A percentile compares a stretch with the other conserved stretches of the same genome.
phyloP scores from a whole-genome alignment of 2,113 vertebrate species.

The Sander vitreus region DNA sequence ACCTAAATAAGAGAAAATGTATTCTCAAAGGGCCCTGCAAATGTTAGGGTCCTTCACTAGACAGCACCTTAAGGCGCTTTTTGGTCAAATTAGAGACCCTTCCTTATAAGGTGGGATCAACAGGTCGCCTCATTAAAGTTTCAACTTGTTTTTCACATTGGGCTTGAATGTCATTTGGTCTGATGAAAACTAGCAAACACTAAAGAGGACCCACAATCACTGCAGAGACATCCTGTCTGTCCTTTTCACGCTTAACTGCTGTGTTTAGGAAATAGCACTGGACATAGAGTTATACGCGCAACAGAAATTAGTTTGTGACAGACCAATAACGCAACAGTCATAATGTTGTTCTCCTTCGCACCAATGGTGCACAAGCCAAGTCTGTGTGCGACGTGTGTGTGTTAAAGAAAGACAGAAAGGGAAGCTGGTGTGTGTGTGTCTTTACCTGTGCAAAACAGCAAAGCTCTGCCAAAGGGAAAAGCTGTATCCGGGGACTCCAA shows the following conservation, averaged over 20 bases:
- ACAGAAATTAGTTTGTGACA: constrained; percentile 44
- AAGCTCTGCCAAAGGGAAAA: constrained; percentile 44
- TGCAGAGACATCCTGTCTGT: background rate
- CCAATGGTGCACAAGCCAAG: constrained; percentile 30
- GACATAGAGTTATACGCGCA: background rate
- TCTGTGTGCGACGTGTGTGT: constrained; percentile 1
- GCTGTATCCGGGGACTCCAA: constrained; percentile 60
- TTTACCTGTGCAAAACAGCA: constrained; percentile 19
- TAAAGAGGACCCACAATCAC: background rate
- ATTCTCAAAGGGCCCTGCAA: background rate
- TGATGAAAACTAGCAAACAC: constrained; percentile 46
- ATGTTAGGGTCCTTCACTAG: too few relatives aligned
- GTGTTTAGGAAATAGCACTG: constrained; percentile 6
- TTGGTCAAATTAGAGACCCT: constrained; percentile 31
- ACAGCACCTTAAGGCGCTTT: background rate
- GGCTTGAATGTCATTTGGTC: constrained; percentile 36
- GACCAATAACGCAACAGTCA: constrained; percentile 23
- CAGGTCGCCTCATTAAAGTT: constrained; percentile 55
- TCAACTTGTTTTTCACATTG: constrained; percentile 2
- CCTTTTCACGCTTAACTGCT: background rate
- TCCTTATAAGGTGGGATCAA: constrained; percentile 40
- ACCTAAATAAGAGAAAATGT: background rate
- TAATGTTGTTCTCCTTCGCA: constrained; percentile 8
- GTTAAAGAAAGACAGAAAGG: constrained; percentile 1
- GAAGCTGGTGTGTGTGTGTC: background rate